These are phyloP conservation scores for Macropus fuliginosus DNA, from an alignment of 2,797 vertebrate genomes.

Conservation along the genomic window DNA sequence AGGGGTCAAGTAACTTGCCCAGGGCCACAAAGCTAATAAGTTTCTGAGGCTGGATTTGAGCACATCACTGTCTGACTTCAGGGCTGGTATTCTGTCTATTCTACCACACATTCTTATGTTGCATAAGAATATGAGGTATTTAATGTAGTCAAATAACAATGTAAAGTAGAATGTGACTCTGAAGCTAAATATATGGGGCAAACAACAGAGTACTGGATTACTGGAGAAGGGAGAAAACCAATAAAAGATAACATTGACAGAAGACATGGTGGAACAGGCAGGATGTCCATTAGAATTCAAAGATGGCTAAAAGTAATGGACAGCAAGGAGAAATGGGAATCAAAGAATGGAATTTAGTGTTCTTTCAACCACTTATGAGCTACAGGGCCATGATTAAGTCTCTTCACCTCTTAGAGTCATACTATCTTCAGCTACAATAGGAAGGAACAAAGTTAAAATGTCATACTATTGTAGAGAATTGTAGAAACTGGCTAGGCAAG, in stretches of 20 bases:
- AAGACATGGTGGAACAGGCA: neutral
- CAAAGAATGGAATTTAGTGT: neutral
- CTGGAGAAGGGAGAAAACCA: neutral
- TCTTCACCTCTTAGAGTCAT: neutral
- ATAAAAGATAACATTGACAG: neutral
- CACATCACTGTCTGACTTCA: neutral
- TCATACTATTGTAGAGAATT: neutral
- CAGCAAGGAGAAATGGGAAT: neutral
- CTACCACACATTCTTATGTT: neutral
- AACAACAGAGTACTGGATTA: neutral
- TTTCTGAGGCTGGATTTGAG: neutral
- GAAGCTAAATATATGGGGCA: neutral
- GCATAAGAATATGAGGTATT: neutral
- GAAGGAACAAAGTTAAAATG: neutral
- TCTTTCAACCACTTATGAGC: neutral
- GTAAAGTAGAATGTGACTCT: neutral
- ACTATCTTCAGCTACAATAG: neutral
- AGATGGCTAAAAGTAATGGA: neutral
- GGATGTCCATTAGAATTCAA: neutral
- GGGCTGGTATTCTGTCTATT: neutral
- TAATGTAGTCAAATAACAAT: neutral
- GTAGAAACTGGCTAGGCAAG: neutral
- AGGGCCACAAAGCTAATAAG: neutral
- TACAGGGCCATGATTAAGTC: neutral
- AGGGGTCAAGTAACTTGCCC: neutral